Evolutionary conservation across 2,113 vertebrate species (phyloP).

Genomic region (Toxotes jaculatrix): DNA sequence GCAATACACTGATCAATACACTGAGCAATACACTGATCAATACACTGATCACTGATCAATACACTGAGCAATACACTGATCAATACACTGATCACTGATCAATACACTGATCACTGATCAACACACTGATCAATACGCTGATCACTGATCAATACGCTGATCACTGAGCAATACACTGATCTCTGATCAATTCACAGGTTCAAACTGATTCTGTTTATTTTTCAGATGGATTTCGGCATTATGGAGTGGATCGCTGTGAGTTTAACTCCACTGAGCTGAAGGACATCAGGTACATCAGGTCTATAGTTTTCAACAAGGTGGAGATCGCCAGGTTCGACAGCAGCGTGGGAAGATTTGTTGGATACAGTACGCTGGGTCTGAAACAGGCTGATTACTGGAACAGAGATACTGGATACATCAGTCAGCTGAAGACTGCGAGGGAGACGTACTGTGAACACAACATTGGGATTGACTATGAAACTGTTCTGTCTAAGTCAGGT

Average conservation of each 20-base stretch:
- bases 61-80: background rate
- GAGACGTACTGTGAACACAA: background rate
- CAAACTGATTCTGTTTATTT: background rate
- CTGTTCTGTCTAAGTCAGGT: constrained; percentile 52
- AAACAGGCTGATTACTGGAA: fast-evolving
- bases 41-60: background rate
- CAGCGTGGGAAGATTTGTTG: background rate
- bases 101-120: background rate
- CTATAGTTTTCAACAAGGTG: background rate
- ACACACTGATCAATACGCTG: background rate
- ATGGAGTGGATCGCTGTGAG: fast-evolving
- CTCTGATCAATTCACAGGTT: background rate
- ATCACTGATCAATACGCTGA: background rate
- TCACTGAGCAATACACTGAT: constrained; percentile 5
- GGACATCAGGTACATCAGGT: background rate
- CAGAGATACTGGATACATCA: fast-evolving
- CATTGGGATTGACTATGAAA: fast-evolving
- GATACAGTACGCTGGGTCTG: constrained; percentile 35
- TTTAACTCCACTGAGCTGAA: constrained; percentile 64
- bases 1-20: background rate
- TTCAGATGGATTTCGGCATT: constrained; percentile 23
- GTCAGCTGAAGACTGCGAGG: fast-evolving
- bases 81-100: background rate
- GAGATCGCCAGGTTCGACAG: constrained; percentile 13
- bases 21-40: background rate